Evolutionary conservation across 2,797 vertebrate genomes (phyloP).

Genomic region (Spatula clypeata): DNA sequence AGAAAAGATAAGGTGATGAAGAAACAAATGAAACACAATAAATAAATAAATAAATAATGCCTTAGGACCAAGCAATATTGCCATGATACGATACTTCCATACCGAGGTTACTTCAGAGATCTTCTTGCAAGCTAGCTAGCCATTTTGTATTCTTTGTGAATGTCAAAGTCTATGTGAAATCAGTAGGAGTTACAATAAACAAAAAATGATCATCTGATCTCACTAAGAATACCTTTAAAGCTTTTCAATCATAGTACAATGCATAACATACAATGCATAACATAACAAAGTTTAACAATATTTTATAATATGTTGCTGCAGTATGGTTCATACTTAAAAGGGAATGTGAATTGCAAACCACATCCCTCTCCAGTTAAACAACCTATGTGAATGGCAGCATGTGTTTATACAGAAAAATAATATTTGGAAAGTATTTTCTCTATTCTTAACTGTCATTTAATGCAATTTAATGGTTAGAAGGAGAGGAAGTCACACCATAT

Average conservation of each 20-base stretch:
- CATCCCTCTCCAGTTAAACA: not conserved
- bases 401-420: not conserved
- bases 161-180: not conserved
- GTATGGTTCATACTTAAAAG: not conserved
- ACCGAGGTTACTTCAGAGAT: conserved; percentile 47
- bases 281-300: not conserved
- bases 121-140: conserved; percentile 33
- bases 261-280: not conserved
- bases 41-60: not conserved
- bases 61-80: conserved; percentile 70
- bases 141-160: not conserved
- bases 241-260: not conserved
- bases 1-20: conserved; percentile 55
- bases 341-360: not conserved
- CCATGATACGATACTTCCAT: conserved; percentile 76
- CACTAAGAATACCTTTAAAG: not conserved
- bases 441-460: not conserved
- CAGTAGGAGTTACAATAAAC: not conserved
- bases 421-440: not conserved
- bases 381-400: not conserved
- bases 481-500: not conserved
- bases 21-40: conserved; percentile 69
- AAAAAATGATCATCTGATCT: not conserved
- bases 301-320: not conserved
- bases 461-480: not conserved